phyloP scores from a whole-genome alignment of 2,797 vertebrate species.

The Varecia variegata region DNA sequence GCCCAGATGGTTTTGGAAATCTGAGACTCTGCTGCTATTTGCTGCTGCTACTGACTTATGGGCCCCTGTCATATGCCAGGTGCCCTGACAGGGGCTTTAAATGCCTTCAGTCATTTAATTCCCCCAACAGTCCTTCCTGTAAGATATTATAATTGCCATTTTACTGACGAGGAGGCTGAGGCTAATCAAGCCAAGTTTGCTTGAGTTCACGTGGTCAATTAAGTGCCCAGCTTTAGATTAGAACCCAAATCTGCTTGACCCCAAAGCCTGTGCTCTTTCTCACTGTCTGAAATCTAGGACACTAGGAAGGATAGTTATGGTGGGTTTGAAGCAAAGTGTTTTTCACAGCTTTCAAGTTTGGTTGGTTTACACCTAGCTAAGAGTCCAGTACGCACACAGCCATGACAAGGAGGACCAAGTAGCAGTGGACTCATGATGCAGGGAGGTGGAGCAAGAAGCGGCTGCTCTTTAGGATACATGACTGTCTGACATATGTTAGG shows the following conservation, averaged over 20 bases:
- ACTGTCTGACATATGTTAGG: background rate
- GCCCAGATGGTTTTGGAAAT: background rate
- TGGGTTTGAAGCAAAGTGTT: background rate
- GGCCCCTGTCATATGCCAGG: background rate
- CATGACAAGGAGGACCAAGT: background rate
- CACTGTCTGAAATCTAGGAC: background rate
- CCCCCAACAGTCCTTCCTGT: background rate
- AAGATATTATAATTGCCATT: background rate
- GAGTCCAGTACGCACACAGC: background rate
- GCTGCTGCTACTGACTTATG: background rate
- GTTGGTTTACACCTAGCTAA: background rate
- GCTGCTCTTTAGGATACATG: background rate
- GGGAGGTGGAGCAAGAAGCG: background rate
- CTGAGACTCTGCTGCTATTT: conserved; percentile 2
- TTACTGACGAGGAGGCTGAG: conserved; percentile 14
- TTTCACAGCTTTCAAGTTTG: background rate
- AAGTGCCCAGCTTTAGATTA: background rate
- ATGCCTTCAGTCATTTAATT: background rate
- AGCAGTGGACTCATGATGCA: background rate
- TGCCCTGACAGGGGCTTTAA: background rate
- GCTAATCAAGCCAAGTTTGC: background rate
- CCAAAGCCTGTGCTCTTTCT: background rate
- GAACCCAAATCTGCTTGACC: background rate
- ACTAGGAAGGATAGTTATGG: background rate
- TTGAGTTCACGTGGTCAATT: background rate